Base-by-base conservation (phyloP, 2,888 invertebrate genomes). In the Tenthredo livida region DNA sequence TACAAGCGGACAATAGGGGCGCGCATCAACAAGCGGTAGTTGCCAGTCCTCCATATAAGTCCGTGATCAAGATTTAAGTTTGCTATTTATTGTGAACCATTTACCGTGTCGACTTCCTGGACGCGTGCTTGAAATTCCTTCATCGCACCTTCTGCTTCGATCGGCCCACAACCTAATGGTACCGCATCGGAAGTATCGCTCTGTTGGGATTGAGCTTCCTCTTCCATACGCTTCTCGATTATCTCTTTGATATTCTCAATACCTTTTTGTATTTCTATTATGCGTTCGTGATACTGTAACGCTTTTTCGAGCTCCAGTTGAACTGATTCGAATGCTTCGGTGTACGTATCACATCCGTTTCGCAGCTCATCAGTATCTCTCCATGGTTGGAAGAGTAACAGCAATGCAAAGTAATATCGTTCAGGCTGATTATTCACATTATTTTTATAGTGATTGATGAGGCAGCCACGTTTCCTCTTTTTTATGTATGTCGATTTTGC, bases 301-400 rank as follows among this genome's bases (percentile, higher is more conserved):
- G 72, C 88, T 73, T 88, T 86, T 58, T 84, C 78, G 10, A 89
- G 40, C 58, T 87, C 82, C 12, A 86, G 82, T 85, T 87, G 85
- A 65, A 73, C 25, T 9, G 61, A 29, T 65, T 86, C 73, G 84
- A 90, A 88, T 9, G 89, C 86, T 21, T 88, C 88, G 10, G 88
- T 85, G 84, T 89, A 89, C 25, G 89, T 87, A n/a, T 87, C 85
- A 82, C 37, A 72, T 47, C 84, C 85, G 40, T 86, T 84, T 58
- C 87, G 88, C 0, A 90, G 84, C 33, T 89, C 88, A 61, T 87
- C 86, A 50, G 84, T 67, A 25, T 47, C 29, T 54, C 89, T 54
- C 89, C 89, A 90, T 37, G 89, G 89, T 78, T 88, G 85, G 75
- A 89, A 90, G 54, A 90, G 82, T 29, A n/a, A 43, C 40, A 43